Evolutionary conservation across 2,888 invertebrate genomes (phyloP), one percentile per base, ranked within the genome.

Genomic region (Ormia ochracea): DNA sequence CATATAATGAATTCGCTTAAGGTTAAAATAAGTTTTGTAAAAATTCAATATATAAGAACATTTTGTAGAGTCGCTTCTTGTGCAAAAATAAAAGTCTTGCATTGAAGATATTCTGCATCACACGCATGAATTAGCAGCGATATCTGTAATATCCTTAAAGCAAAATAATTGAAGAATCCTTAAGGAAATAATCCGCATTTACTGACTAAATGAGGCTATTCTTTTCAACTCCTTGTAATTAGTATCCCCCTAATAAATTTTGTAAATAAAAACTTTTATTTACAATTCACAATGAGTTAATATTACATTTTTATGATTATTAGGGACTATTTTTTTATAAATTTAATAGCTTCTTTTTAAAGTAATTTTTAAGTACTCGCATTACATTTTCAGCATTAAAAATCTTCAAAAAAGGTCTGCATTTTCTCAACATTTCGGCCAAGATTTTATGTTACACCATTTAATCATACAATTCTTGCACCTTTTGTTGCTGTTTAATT

Each of bases 281-380:
- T 48, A 43, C 52, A 56, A 61, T 72, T 76, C 43, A 72, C 72
- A 75, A 56, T 76, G 66, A 63, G 66, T 50, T 76, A 48, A 56
- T 76, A 73, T 73, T 68, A 80, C 66, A 38, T 68, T 80, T 80
- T 80, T 80, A 80, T 52, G 76, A 76, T 76, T 76, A 76, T 76
- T 65, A 70, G 38, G 3, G 23, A 19, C 26, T 66, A n/a, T n/a
- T n/a, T 68, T 19, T 58, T 50, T 33, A 52, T 59, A 68, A 75
- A 68, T 75, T 68, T 75, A 36, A 75, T 26, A 36, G 45, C 68
- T 72, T 65, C n/a, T 58, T 61, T 63, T 76, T 33, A 38, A 66
- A 59, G 33, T 54, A 78, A 78, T 61, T 69, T 61, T 69, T 23
- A 74, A 74, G 48, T 54, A 33, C 17, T 28, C 23, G 23, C 14